Conservation (phyloP, 2,888 invertebrate genomes). For the Lepidochitona cinerea region DNA sequence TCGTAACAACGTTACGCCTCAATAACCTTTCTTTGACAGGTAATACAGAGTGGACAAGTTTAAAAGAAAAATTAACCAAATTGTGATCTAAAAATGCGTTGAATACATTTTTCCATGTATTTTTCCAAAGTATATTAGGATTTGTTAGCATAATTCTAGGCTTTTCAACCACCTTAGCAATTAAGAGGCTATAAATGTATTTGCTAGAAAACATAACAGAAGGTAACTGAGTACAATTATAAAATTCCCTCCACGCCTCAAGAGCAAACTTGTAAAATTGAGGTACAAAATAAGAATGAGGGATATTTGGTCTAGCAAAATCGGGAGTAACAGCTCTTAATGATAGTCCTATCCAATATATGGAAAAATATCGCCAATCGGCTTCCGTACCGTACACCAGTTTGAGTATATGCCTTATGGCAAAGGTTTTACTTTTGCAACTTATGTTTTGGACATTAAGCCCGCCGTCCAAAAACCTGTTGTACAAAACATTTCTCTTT, state of each 20-base stretch:
- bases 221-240: background rate
- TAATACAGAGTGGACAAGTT: background rate
- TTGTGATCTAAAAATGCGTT: background rate
- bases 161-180: background rate
- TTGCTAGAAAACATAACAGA: background rate
- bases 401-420: background rate
- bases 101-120: background rate
- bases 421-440: background rate
- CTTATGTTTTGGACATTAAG: background rate
- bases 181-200: background rate
- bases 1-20: background rate
- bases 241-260: background rate
- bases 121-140: background rate
- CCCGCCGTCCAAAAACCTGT: background rate
- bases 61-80: background rate
- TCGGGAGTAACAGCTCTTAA: background rate
- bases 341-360: background rate
- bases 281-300: background rate
- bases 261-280: background rate
- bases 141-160: background rate
- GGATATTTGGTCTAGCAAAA: background rate
- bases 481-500: background rate
- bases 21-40: background rate
- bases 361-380: conserved; percentile 2
- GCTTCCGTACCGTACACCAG: background rate